Evolutionary conservation across 2,797 vertebrate species (phyloP).

Genomic region (Ispidina lecontei): DNA sequence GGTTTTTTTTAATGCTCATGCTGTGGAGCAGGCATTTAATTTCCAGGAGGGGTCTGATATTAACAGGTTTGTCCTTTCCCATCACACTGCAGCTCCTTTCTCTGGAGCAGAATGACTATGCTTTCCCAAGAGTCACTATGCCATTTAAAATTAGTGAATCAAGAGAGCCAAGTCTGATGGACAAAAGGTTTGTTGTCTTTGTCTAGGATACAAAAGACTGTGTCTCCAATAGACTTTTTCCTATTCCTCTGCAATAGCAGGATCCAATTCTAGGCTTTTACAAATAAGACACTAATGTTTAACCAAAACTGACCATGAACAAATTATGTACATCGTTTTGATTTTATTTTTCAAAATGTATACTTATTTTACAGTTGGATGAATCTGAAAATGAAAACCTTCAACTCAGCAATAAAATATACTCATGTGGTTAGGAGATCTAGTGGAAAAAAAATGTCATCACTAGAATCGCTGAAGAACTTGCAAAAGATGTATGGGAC

Average conservation of each 20-base stretch:
- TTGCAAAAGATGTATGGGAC: conserved; percentile 4
- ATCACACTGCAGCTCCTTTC: not conserved
- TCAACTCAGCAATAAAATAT: conserved; percentile 44
- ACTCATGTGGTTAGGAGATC: conserved; percentile 7
- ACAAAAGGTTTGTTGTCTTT: conserved; percentile 32
- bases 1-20: not conserved
- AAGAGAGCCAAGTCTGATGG: not conserved
- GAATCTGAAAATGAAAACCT: conserved; percentile 59
- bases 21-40: not conserved
- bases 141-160: conserved; percentile 40
- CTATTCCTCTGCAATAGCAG: not conserved
- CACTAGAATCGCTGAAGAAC: conserved; percentile 18
- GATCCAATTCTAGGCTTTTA: not conserved
- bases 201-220: not conserved
- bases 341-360: conserved; percentile 39
- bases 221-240: not conserved
- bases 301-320: conserved; percentile 8
- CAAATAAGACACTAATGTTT: conserved; percentile 4
- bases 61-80: conserved; percentile 19
- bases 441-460: conserved; percentile 50
- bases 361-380: conserved; percentile 46
- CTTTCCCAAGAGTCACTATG: conserved; percentile 2
- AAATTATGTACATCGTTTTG: conserved; percentile 47
- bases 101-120: not conserved
- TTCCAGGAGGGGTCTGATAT: conserved; percentile 41